Conservation (phyloP, 2,113 vertebrate species). For the Apus apus region DNA sequence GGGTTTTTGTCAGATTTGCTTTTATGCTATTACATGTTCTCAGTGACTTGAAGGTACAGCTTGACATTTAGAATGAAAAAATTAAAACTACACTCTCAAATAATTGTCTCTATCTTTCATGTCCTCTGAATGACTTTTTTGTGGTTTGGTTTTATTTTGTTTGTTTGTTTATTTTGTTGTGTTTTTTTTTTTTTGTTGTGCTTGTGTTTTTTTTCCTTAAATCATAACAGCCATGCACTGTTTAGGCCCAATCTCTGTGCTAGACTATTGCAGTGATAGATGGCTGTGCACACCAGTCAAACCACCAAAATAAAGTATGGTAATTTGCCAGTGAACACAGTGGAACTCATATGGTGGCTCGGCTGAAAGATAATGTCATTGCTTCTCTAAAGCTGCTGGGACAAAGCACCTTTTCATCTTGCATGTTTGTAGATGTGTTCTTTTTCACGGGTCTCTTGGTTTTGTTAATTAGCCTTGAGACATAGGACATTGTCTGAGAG, state of each 20-base stretch:
- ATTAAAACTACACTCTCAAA: background rate
- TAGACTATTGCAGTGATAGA: background rate
- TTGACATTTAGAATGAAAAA: background rate
- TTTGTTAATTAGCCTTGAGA: background rate
- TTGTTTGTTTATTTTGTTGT: background rate
- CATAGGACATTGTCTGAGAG: background rate
- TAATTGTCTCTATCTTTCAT: background rate
- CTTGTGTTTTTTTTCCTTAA: background rate
- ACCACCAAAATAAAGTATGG: background rate
- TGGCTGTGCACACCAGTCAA: background rate
- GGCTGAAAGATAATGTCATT: background rate
- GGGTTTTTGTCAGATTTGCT: background rate
- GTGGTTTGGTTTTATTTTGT: too few species aligned
- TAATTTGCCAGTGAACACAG: background rate
- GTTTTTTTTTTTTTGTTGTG: too few species aligned
- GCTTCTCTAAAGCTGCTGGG: background rate
- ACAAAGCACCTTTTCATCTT: background rate
- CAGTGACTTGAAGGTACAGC: background rate
- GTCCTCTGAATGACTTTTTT: background rate
- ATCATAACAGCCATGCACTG: background rate
- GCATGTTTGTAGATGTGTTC: background rate
- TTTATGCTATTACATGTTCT: background rate
- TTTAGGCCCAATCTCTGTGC: background rate
- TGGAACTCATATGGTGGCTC: background rate
- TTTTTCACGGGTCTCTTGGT: background rate